phyloP scores from a whole-genome alignment of 1,140 invertebrate genomes.

The Atta texana region DNA sequence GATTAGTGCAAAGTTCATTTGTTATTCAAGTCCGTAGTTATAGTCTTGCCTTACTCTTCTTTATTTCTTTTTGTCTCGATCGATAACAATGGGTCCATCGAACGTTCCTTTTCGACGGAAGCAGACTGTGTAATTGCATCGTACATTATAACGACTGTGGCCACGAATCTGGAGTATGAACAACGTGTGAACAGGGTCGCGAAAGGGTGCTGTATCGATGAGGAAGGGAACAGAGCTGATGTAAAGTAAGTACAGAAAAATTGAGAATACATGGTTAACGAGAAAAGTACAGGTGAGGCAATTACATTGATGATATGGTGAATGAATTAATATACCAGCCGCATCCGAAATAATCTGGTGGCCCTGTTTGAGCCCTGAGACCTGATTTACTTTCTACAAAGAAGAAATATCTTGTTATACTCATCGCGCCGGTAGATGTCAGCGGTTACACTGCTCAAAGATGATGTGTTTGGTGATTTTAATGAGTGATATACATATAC shows the following conservation, averaged over 20 bases:
- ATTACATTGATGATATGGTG: background rate
- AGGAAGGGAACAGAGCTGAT: background rate
- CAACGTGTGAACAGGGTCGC: conserved; percentile 33
- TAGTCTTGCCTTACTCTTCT: background rate
- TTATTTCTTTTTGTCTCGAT: background rate
- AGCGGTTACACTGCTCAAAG: background rate
- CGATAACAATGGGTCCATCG: conserved; percentile 62
- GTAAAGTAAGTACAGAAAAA: background rate
- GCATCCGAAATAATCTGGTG: conserved; percentile 24
- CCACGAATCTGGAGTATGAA: conserved; percentile 53
- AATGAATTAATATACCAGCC: conserved; percentile 2
- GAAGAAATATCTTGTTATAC: background rate
- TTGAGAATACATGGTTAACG: conserved; percentile 8
- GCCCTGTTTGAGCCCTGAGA: background rate
- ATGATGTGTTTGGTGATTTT: conserved; percentile 11
- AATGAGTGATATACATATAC: background rate
- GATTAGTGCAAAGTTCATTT: background rate
- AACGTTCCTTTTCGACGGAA: conserved; percentile 83
- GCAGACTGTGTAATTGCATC: conserved; percentile 83
- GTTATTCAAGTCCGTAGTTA: background rate
- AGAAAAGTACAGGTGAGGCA: too few relatives aligned
- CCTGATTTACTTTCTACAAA: conserved; percentile 53
- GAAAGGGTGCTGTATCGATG: background rate
- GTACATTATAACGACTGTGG: conserved; percentile 54
- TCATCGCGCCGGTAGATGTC: conserved; percentile 50